phyloP scores from a whole-genome alignment of 2,797 vertebrate genomes.

The Melanotaenia maccullochi region DNA sequence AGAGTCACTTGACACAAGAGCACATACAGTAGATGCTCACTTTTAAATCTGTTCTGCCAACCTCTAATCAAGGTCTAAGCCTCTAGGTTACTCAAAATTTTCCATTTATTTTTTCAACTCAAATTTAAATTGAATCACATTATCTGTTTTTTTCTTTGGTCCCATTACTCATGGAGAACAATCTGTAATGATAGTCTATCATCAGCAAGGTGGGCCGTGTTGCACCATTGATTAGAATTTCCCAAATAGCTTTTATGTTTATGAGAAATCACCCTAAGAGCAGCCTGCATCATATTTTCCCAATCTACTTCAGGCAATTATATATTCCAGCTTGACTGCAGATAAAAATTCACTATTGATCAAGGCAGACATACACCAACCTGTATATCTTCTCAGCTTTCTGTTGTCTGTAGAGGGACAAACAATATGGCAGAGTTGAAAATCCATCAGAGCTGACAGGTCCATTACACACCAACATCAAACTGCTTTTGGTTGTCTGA shows the following conservation, averaged over 20 bases:
- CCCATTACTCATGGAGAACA: slow-evolving; percentile 82
- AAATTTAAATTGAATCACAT: slow-evolving; percentile 82
- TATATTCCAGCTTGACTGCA: slow-evolving; percentile 66
- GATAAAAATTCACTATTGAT: slow-evolving; percentile 77
- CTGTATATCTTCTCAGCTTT: slow-evolving; percentile 64
- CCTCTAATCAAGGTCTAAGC: slow-evolving; percentile 73
- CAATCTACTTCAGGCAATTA: slow-evolving; percentile 70
- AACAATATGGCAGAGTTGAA: slow-evolving; percentile 70
- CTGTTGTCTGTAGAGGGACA: slow-evolving; percentile 70
- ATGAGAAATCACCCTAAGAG: slow-evolving; percentile 82
- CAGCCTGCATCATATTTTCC: slow-evolving; percentile 66
- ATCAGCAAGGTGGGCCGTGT: slow-evolving; percentile 79
- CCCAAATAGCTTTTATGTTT: slow-evolving; percentile 83
- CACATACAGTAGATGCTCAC: slow-evolving; percentile 28
- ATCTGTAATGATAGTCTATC: slow-evolving; percentile 84
- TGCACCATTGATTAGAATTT: slow-evolving; percentile 82
- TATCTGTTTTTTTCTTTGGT: slow-evolving; percentile 76
- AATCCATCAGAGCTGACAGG: slow-evolving; percentile 80
- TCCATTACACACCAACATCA: slow-evolving; percentile 75
- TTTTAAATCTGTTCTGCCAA: slow-evolving; percentile 41
- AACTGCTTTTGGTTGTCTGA: slow-evolving; percentile 71
- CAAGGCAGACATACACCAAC: slow-evolving; percentile 51
- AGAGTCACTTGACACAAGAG: slow-evolving; percentile 39
- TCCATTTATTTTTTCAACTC: slow-evolving; percentile 54
- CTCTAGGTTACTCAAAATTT: slow-evolving; percentile 60